A percentile compares a stretch with the other conserved stretches of the same genome.
Evolutionary conservation across 2,797 vertebrate species (phyloP).

Genomic region (Molossus molossus): DNA sequence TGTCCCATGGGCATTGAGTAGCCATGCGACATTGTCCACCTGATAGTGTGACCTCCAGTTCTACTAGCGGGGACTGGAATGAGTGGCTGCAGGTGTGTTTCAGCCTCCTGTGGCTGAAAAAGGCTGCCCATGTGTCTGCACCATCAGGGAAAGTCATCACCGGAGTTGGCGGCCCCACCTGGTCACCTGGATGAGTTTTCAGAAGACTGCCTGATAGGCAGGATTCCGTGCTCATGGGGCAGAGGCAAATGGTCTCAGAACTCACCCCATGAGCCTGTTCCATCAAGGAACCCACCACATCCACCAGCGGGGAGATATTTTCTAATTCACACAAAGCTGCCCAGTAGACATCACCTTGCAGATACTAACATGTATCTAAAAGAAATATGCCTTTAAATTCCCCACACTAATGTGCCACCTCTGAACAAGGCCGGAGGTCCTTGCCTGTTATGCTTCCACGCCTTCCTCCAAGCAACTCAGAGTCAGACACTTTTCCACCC

Average conservation of each 20-base stretch:
- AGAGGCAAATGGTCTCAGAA: not conserved
- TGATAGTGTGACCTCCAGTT: not conserved
- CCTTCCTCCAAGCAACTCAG: not conserved
- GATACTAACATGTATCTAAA: not conserved
- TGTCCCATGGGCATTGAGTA: not conserved
- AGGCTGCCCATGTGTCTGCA: not conserved
- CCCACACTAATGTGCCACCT: not conserved
- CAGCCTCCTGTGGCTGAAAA: not conserved
- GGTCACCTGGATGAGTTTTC: not conserved
- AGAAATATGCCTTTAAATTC: not conserved
- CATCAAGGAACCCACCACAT: not conserved
- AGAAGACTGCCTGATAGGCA: not conserved
- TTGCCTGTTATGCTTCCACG: not conserved
- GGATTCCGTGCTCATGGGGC: not conserved
- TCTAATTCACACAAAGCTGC: not conserved
- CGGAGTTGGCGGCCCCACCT: not conserved
- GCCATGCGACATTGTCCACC: fast-evolving
- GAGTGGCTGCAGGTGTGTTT: not conserved
- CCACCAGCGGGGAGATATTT: not conserved
- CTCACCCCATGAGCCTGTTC: not conserved
- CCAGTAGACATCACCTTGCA: not conserved
- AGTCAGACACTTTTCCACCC: not conserved
- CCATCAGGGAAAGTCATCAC: not conserved
- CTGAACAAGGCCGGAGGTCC: not conserved
- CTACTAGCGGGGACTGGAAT: not conserved